Conservation (phyloP, 2,888 invertebrate species). For the Acanthoscelides obtectus region DNA sequence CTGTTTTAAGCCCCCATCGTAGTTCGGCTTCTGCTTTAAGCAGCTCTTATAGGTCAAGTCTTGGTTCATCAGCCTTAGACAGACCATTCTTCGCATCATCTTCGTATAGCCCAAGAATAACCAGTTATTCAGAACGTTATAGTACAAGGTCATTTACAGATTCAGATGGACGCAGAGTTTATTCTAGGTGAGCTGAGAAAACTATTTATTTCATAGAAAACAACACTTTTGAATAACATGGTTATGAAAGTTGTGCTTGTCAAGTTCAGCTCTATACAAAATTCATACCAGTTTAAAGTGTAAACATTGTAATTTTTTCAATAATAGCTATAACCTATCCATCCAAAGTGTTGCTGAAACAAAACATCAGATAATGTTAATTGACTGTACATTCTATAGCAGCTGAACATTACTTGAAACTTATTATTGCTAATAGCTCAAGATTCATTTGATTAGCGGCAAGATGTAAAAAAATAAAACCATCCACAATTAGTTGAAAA, state of each 20-base stretch:
- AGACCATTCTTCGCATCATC: constrained; percentile 53
- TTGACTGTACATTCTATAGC: too few relatives aligned
- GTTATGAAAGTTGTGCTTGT: neutral
- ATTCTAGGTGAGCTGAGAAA: constrained; percentile 37
- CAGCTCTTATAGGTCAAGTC: constrained; percentile 50
- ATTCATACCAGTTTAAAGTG: neutral
- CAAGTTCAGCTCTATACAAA: neutral
- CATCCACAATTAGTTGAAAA: too few relatives aligned
- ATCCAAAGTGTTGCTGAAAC: too few relatives aligned
- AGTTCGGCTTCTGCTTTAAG: constrained; percentile 46
- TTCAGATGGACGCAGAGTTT: constrained; percentile 52
- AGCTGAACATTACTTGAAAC: too few relatives aligned
- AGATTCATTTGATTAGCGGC: too few relatives aligned
- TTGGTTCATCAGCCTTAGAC: constrained; percentile 51
- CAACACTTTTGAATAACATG: neutral
- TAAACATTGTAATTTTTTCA: too few relatives aligned
- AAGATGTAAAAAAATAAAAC: too few relatives aligned
- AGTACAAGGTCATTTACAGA: constrained; percentile 54
- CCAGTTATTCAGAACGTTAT: constrained; percentile 51
- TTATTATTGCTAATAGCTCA: too few relatives aligned
- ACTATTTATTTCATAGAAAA: neutral
- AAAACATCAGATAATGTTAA: too few relatives aligned
- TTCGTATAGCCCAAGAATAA: constrained; percentile 46
- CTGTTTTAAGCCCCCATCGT: constrained; percentile 48
- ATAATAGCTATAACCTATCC: too few relatives aligned